Base-by-base conservation (phyloP, 2,797 vertebrate species). In the Dermochelys coriacea region DNA sequence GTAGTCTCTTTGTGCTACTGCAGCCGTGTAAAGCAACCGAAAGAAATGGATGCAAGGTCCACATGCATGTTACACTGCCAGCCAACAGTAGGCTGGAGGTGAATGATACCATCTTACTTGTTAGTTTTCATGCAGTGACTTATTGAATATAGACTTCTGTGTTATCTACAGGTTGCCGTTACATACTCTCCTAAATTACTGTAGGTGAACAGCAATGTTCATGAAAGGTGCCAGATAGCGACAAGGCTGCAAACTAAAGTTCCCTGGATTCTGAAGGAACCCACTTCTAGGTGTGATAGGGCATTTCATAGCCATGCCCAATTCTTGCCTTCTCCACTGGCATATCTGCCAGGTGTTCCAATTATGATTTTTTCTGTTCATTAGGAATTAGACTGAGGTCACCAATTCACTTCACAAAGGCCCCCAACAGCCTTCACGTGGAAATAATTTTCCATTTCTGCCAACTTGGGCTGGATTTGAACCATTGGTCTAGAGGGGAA, bases 1-100 rank as follows among this genome's bases (percentile, higher is more conserved):
- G 54, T 25, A 55, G 54, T 25, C 21, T 59, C 57, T 80, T 16
- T 50, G 23, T 52, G 29, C 8, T 0, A 0, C 31, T 80, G 47
- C 3, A 0, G 54, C 0, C 0, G 71, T 79, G 51, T 61, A 0
- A 1, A 8, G 21, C 57, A 8, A 85, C 54, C 71, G 29, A 8
- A 59, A 71, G 3, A 0, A 71, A 71, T 37, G 64, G 11, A 18
- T 71, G n/a, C 0, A 1, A 59, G 27, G n/a, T 57, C 3, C 10
- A 5, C 21, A 49, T 4, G 2, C 51, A 68, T 68, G 80, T 41
- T 7, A 5, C 2, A 0, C 6, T 87, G 80, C 54, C 0, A 78
- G 0, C 55, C 61, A 37, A 47, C 47, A 64, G 2, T n/a, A 2
- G 29, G 31, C 0, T 47, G 64, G 78, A 64, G 31, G 68, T 80